These are phyloP conservation scores for Hormaphis cornu DNA, from an alignment of 1,140 invertebrate species.

Conservation along the genomic window DNA sequence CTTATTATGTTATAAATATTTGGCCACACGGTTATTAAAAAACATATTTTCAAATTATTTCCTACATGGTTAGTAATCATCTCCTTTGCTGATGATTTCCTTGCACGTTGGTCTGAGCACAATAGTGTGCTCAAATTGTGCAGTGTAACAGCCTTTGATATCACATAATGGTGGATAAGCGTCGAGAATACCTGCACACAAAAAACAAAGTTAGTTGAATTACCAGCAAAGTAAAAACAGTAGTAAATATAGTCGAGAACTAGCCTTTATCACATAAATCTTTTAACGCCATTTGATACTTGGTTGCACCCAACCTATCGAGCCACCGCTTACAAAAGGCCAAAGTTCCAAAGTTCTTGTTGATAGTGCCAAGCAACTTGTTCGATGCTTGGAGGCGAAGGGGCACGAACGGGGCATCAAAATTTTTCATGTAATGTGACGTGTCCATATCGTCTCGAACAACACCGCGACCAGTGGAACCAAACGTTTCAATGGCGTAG, in stretches of 20 bases:
- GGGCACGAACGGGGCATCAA: slow-evolving; percentile 85
- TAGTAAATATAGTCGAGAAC: neutral
- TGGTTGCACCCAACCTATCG: slow-evolving; percentile 89
- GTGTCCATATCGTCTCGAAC: slow-evolving; percentile 99
- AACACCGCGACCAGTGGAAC: slow-evolving; percentile 90
- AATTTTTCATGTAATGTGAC: slow-evolving; percentile 99
- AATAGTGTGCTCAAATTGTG: slow-evolving; percentile 98
- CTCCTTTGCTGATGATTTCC: slow-evolving; percentile 91
- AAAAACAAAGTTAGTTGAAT: neutral
- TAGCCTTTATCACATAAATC: slow-evolving; percentile 89
- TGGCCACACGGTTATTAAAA: neutral
- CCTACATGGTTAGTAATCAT: slow-evolving; percentile 66
- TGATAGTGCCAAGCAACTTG: slow-evolving; percentile 85
- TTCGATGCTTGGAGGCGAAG: slow-evolving; percentile 86
- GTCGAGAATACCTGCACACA: slow-evolving; percentile 63
- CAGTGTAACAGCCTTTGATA: slow-evolving; percentile 95
- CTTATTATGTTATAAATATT: neutral
- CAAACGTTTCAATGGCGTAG: slow-evolving; percentile 99
- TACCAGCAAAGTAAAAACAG: neutral
- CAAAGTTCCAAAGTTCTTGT: slow-evolving; percentile 94
- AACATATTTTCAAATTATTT: neutral
- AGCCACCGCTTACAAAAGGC: slow-evolving; percentile 99
- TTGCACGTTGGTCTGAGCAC: slow-evolving; percentile 96
- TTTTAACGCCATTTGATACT: slow-evolving; percentile 97
- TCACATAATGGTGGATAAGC: slow-evolving; percentile 98